Evolutionary conservation across 2,797 vertebrate genomes (phyloP).

Genomic region (Gymnodraco acuticeps): DNA sequence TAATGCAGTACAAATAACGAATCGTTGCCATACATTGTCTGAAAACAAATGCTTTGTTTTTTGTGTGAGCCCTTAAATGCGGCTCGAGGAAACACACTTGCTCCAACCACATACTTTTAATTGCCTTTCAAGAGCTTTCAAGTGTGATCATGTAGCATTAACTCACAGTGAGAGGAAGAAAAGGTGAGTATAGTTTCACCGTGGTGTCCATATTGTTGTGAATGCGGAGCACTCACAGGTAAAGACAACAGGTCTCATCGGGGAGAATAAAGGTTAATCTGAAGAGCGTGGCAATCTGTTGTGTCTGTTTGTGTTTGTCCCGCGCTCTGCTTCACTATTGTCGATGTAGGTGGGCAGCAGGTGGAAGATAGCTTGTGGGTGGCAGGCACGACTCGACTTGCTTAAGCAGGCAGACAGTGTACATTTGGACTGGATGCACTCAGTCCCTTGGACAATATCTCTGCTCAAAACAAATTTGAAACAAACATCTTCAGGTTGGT

Average conservation of each 20-base stretch:
- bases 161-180: conserved; percentile 29
- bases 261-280: conserved; percentile 76
- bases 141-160: conserved; percentile 20
- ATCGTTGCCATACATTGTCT: neutral
- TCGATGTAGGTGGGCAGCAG: conserved; percentile 79
- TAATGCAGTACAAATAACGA: neutral
- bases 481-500: neutral
- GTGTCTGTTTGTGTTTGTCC: conserved; percentile 75
- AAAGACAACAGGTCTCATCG: conserved; percentile 69
- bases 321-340: conserved; percentile 73
- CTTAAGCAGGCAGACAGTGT: conserved; percentile 41
- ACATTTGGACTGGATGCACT: conserved; percentile 52
- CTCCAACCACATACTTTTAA: neutral
- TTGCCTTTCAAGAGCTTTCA: conserved; percentile 14
- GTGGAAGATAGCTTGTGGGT: conserved; percentile 78
- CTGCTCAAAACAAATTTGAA: conserved; percentile 3
- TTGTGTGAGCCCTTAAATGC: neutral
- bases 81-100: neutral
- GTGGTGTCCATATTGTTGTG: conserved; percentile 46
- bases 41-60: conserved; percentile 9
- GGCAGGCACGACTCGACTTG: conserved; percentile 71
- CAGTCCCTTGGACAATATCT: conserved; percentile 24
- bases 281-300: conserved; percentile 62
- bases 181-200: conserved; percentile 47
- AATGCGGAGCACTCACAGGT: conserved; percentile 39